Evolutionary conservation across 2,113 vertebrate species (phyloP), one percentile per base, ranked within the genome.

Genomic region (Pithys albifrons): DNA sequence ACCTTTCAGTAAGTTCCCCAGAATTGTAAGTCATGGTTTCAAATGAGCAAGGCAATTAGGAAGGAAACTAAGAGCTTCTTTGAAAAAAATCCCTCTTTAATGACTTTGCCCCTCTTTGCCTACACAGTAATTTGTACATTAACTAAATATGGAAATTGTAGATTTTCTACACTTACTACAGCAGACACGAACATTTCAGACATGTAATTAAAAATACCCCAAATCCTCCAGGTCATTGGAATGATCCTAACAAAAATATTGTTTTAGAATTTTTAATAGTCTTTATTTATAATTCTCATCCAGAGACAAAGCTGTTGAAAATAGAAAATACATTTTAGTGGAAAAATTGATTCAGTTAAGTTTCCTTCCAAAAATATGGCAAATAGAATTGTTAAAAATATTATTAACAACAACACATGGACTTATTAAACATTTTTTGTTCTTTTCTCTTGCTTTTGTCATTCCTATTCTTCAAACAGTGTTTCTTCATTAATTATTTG

Each of bases 41-140:
- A 92, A 89, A 92, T 89, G 54, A 95, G 86, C 83, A 89, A 41
- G 62, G 74, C 65, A 92, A 96, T 85, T 91, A 94, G 49, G 65
- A 97, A 93, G 3, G 16, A 88, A 62, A 71, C 83, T 94, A 93
- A 95, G 15, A 92, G 69, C 66, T 72, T 52, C 76, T 69, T 72
- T 71, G 61, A 89, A 93, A 93, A 85, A 92, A 77, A 85, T 51
- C 64, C 37, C 43, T 66, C 59, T 77, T 3, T 77, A 93, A 88
- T 71, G 67, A 88, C 88, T 95, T 70, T 80, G 39, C 27, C 55
- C 46, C 22, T 90, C 71, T 88, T 86, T 86, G 65, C 85, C 93
- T 86, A 67, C 49, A 86, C 28, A 78, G 67, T 87, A 78, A 96
- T 85, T 86, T 91, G 66, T 87, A 86, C 29, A 75, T 87, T 91